phyloP scores from a whole-genome alignment of 2,113 vertebrate genomes.

The Crocuta crocuta region DNA sequence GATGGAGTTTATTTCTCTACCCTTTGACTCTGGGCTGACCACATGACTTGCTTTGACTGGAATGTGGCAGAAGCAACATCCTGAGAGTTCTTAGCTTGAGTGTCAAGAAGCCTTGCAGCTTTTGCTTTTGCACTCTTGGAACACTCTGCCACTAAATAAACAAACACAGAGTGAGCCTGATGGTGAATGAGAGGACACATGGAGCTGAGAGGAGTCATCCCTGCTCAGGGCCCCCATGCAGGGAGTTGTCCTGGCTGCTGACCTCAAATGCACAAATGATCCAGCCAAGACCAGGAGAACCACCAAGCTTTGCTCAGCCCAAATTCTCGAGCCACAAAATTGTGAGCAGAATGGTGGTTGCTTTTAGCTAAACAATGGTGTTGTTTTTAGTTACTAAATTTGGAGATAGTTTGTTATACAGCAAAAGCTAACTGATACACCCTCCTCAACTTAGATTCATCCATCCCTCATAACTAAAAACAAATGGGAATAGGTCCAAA shows the following conservation, averaged over 20 bases:
- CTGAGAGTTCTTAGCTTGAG: background rate
- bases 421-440: constrained; percentile 46
- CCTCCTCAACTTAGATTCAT: background rate
- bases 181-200: background rate
- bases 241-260: background rate
- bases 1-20: background rate
- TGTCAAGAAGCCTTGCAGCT: background rate
- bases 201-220: background rate
- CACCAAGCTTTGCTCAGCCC: background rate
- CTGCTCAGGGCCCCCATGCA: background rate
- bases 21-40: background rate
- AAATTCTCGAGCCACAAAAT: background rate
- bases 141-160: background rate
- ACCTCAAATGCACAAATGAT: background rate
- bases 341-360: background rate
- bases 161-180: background rate
- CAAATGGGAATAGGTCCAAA: background rate
- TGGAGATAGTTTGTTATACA: background rate
- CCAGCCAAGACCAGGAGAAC: background rate
- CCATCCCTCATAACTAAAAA: constrained; percentile 18
- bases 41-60: background rate
- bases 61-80: background rate
- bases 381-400: background rate
- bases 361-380: background rate
- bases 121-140: background rate